Conservation (phyloP, 2,797 vertebrate species). For the Fratercula arctica region DNA sequence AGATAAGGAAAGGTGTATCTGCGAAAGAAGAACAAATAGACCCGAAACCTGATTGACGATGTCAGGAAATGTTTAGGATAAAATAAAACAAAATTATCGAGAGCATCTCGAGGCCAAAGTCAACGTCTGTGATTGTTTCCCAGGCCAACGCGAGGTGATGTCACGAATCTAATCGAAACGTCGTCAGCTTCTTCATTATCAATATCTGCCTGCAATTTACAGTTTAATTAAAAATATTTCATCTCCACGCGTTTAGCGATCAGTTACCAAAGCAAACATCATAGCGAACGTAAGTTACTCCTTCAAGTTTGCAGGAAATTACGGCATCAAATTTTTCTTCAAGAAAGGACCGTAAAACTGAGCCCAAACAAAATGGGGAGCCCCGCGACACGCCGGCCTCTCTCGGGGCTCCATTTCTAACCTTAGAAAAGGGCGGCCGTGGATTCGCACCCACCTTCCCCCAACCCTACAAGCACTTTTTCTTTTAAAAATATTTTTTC, state of each 20-base stretch:
- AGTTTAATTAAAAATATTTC: constrained; percentile 35
- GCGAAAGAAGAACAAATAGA: neutral
- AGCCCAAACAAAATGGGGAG: neutral
- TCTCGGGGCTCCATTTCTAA: neutral
- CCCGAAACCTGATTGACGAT: neutral
- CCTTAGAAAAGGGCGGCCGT: neutral
- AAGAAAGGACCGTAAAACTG: neutral
- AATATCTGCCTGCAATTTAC: neutral
- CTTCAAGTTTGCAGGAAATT: neutral
- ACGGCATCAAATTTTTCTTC: neutral
- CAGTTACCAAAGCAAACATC: neutral
- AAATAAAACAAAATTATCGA: neutral
- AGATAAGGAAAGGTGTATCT: neutral
- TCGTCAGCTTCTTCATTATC: constrained; percentile 18
- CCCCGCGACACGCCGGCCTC: neutral
- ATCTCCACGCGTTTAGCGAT: neutral
- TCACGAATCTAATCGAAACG: constrained; percentile 16
- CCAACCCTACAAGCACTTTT: rapidly evolving
- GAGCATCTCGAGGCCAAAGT: neutral
- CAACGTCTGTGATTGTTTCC: neutral
- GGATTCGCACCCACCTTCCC: neutral
- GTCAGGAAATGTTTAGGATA: neutral
- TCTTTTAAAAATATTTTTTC: neutral
- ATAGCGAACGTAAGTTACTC: neutral
- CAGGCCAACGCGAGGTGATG: neutral